Evolutionary conservation across 2,797 vertebrate species (phyloP).

Genomic region (Bucorvus abyssinicus): DNA sequence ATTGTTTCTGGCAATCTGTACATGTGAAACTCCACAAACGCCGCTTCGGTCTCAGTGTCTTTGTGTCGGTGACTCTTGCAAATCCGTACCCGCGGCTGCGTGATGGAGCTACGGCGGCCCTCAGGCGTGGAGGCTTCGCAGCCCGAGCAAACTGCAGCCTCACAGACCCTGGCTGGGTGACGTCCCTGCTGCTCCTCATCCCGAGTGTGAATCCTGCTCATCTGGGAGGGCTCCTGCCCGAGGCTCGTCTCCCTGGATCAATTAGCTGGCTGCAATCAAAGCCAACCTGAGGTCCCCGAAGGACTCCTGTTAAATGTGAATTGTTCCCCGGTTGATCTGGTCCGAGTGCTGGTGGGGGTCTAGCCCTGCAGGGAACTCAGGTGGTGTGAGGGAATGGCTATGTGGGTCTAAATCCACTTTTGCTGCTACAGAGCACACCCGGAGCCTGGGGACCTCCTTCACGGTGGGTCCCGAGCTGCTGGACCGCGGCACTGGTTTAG

Average conservation of each 20-base stretch:
- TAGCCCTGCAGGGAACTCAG: neutral
- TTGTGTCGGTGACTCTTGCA: neutral
- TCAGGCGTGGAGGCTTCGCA: neutral
- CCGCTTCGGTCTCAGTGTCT: neutral
- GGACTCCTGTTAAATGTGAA: neutral
- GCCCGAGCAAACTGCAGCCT: neutral
- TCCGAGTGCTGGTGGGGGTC: neutral
- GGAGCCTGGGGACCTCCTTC: neutral
- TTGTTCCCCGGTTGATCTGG: neutral
- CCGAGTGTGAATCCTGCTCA: neutral
- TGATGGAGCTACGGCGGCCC: too few relatives aligned
- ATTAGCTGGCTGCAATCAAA: neutral
- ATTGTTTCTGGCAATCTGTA: constrained; percentile 53
- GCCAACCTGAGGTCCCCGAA: neutral
- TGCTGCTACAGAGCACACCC: neutral
- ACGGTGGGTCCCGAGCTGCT: neutral
- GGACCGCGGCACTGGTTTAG: accelerated
- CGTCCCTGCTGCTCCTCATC: neutral
- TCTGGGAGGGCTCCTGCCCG: neutral
- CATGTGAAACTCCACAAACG: constrained; percentile 20
- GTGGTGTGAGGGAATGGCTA: neutral
- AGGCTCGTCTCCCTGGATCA: neutral
- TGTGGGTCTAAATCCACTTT: neutral
- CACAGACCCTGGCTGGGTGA: neutral
- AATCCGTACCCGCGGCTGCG: accelerated